phyloP scores from a whole-genome alignment of 2,888 invertebrate genomes.

The Neelides folsomi region DNA sequence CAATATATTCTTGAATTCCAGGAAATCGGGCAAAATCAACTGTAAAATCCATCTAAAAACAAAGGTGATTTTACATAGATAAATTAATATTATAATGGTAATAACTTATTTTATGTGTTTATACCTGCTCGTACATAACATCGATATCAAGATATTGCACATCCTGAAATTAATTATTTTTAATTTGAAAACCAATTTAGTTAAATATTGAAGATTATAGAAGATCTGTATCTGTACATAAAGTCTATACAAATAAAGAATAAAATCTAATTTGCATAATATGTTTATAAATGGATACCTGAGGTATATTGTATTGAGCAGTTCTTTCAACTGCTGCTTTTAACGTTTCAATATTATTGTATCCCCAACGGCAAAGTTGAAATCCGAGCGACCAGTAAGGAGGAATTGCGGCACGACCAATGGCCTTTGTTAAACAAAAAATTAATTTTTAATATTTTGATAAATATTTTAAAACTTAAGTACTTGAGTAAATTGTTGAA shows the following conservation, averaged over 20 bases:
- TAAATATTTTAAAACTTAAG: not conserved
- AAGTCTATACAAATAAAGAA: too few relatives aligned
- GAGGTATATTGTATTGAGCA: constrained; percentile 56
- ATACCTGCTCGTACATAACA: constrained; percentile 34
- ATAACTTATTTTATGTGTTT: too few relatives aligned
- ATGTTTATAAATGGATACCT: constrained; percentile 43
- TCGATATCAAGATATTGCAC: constrained; percentile 32
- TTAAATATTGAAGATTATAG: too few relatives aligned
- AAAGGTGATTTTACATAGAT: too few relatives aligned
- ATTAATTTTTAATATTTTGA: too few relatives aligned
- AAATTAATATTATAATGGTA: too few relatives aligned
- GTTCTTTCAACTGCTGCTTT: constrained; percentile 53
- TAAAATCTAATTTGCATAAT: too few relatives aligned
- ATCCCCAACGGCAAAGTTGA: constrained; percentile 64
- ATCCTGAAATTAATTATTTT: constrained; percentile 17
- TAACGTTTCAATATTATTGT: constrained; percentile 52
- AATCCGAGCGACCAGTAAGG: constrained; percentile 81
- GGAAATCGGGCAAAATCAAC: constrained; percentile 48
- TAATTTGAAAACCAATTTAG: not conserved
- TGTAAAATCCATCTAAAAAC: constrained; percentile 58
- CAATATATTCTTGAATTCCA: constrained; percentile 52
- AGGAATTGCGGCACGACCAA: constrained; percentile 66
- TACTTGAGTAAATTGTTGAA: constrained; percentile 52
- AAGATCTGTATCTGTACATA: too few relatives aligned
- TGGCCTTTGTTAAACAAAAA: constrained; percentile 27